A percentile compares a stretch with the other conserved stretches of the same genome.
phyloP scores from a whole-genome alignment of 2,113 vertebrate genomes.

The Trichomycterus rosablanca region DNA sequence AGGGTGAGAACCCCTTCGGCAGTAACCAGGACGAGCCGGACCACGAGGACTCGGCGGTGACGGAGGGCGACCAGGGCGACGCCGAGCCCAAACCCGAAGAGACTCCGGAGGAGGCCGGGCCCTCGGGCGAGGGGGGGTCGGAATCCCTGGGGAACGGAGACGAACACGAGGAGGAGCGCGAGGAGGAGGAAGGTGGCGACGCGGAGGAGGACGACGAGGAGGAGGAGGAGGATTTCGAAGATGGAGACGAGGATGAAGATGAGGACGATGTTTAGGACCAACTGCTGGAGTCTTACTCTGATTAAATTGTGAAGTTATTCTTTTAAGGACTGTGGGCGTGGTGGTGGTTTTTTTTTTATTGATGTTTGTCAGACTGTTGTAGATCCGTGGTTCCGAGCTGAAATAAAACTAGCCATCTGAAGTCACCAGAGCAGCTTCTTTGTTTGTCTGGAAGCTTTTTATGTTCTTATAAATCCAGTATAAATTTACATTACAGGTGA shows the following conservation, averaged over 20 bases:
- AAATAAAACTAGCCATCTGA: no score
- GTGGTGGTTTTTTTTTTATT: no score
- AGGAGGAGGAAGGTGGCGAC: neutral
- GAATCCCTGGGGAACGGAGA: conserved; percentile 22
- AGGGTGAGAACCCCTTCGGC: conserved; percentile 90
- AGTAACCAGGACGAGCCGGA: conserved; percentile 76
- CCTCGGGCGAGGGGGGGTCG: conserved; percentile 39
- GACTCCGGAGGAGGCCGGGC: conserved; percentile 36
- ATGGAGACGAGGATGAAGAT: neutral
- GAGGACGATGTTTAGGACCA: no score
- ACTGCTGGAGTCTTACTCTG: no score
- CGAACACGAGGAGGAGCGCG: neutral
- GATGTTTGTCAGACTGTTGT: no score
- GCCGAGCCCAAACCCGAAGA: conserved; percentile 33
- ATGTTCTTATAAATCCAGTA: no score
- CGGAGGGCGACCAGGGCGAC: conserved; percentile 62
- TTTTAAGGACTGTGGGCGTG: no score
- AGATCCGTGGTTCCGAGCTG: no score
- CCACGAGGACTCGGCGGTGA: conserved; percentile 61
- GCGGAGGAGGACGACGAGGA: neutral
- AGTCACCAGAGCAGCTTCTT: no score
- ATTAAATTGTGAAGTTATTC: no score
- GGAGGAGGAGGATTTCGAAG: conserved; percentile 5
- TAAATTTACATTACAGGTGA: no score
- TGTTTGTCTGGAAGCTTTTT: no score